Base-by-base conservation (phyloP, 2,797 vertebrate species). In the Alauda arvensis region DNA sequence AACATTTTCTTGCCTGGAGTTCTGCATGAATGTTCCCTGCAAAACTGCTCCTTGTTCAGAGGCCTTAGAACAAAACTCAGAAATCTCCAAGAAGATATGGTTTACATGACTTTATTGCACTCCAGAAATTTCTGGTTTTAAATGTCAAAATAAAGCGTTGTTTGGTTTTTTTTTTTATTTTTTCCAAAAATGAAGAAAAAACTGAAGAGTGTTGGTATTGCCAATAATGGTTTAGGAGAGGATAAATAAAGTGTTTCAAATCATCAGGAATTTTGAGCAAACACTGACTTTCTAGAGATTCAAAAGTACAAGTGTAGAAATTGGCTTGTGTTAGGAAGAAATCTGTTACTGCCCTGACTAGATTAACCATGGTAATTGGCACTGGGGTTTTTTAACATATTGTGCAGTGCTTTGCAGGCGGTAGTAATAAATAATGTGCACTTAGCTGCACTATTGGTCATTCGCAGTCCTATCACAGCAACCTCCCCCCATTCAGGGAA, bases 401-500 rank as follows among this genome's bases (percentile, higher is more conserved):
- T 97, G 96, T 94, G 95, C 94, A 93, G 95, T 93, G 96, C 96
- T 87, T 96, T 87, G 67, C 96, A 96, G 96, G 96, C 93, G 85
- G 94, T 83, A 92, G 97, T 95, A 97, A 98, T 98, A 97, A 97
- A 98, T 98, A 97, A 97, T 90, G 96, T 94, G 96, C 97, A 97
- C 95, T 98, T 97, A 97, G 95, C 95, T 93, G 94, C 95, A 91
- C 96, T 93, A 96, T 96, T 97, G 97, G 97, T 96, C 96, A 97
- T 96, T 96, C 96, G 63, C 94, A 96, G 96, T 96, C 95, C 95
- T 97, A 96, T 97, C 97, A 95, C 95, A 96, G 96, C 97, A 97
- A 95, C 97, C 96, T 97, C 97, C 97, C 97, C 96, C 93, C 87
- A 97, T 97, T 97, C 96, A 90, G 96, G 95, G 97, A 98, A 98